A percentile compares a stretch with the other conserved stretches of the same genome.
These are phyloP conservation scores for Mobula birostris DNA, from an alignment of 2,113 vertebrate genomes.

Conservation along the genomic window DNA sequence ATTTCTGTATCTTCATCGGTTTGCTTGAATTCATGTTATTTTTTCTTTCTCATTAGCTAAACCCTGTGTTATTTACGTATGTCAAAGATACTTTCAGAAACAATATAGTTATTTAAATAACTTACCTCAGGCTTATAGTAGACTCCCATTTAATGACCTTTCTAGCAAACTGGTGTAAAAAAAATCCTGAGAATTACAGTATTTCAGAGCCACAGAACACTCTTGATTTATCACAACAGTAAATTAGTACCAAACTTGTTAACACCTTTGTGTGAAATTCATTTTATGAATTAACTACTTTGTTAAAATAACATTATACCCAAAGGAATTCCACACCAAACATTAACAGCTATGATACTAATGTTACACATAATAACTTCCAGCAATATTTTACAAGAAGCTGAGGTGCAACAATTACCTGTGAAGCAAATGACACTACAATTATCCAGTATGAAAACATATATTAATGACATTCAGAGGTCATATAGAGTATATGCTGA, in stretches of 20 bases:
- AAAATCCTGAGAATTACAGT: not conserved
- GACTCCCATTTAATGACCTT: too few species aligned
- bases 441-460: not conserved
- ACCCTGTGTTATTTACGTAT: not conserved
- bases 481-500: not conserved
- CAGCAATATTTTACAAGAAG: not conserved
- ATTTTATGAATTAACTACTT: not conserved
- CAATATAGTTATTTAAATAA: not conserved
- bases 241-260: not conserved
- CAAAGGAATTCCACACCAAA: conserved; percentile 1
- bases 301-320: not conserved
- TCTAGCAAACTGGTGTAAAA: not conserved
- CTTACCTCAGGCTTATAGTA: not conserved
- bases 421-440: not conserved
- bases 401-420: not conserved
- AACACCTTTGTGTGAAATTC: not conserved
- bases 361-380: not conserved
- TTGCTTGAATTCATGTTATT: not conserved
- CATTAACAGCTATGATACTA: not conserved
- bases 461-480: not conserved
- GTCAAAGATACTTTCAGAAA: not conserved
- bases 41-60: not conserved
- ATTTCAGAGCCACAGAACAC: not conserved
- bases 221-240: not conserved
- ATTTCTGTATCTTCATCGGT: conserved; percentile 45